These are phyloP conservation scores for Charadrius vociferus DNA, from an alignment of 2,113 vertebrate species.

Conservation along the genomic window DNA sequence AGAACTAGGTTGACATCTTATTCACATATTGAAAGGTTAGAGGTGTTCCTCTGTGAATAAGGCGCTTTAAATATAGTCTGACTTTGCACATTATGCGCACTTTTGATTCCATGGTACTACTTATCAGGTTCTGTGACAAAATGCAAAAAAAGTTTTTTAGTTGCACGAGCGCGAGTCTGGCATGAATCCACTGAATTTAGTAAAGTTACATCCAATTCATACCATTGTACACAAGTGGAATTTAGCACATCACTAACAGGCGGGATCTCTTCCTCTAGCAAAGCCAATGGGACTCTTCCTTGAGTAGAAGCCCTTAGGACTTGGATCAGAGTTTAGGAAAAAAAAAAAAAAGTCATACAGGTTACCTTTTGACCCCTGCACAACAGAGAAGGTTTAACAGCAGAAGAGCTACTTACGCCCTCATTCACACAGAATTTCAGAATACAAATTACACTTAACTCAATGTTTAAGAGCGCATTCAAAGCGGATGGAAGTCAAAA, in stretches of 20 bases:
- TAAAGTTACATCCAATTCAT: too few species aligned
- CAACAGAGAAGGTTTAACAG: background rate
- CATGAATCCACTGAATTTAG: background rate
- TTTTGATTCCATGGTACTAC: background rate
- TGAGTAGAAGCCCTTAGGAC: background rate
- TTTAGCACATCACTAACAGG: accelerated
- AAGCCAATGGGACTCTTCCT: background rate
- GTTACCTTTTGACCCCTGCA: background rate
- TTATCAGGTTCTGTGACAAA: background rate
- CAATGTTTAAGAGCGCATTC: accelerated
- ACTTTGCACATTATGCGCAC: background rate
- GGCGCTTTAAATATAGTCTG: background rate
- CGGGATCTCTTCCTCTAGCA: background rate
- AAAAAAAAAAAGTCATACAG: accelerated
- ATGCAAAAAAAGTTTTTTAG: background rate
- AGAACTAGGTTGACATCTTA: constrained; percentile 17
- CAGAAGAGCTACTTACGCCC: background rate
- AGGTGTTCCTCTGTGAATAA: background rate
- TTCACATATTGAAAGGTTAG: constrained; percentile 5
- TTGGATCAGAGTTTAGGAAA: background rate
- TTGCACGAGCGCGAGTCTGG: background rate
- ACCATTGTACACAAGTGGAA: accelerated
- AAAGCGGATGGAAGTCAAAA: background rate
- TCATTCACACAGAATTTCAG: background rate
- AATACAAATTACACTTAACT: background rate